Base-by-base conservation (phyloP, 1,140 invertebrate genomes). In the Bombus picipes region DNA sequence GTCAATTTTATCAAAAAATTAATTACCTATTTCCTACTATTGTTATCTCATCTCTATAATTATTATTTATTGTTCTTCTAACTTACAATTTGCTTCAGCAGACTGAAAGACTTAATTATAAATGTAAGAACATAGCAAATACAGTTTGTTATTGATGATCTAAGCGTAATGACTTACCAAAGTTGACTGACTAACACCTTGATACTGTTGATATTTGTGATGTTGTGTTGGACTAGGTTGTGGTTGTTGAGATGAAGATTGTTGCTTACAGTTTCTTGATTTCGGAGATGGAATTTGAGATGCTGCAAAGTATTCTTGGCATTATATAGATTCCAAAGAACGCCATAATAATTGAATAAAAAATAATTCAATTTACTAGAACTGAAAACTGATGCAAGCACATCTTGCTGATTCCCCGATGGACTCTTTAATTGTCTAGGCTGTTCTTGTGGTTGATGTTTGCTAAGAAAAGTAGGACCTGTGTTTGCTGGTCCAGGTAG, bases 151-250 rank as follows among this genome's bases (percentile, higher is more conserved):
- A 39, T n/a, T 41, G 25, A 41, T 32, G 28, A 43, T 72, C n/a
- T 10, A 32, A 32, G 2, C 13, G 0, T 43, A n/a, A 32, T 28
- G 22, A 32, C 96, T 95, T 93, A 95, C 94, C 94, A 95, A 92
- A 94, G 94, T 91, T 93, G 95, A 95, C 91, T 95, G 95, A 94
- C 92, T 93, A 89, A 94, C 94, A 91, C 94, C 93, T 92, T 95
- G 95, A 92, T 96, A 95, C 90, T 95, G 94, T 86, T 94, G 94
- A 88, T 96, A 96, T 90, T 96, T 96, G 86, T 96, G 96, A 91
- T 96, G 96, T 82, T 96, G 96, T 41, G 96, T 96, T 73, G 96
- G 96, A 94, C 96, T 96, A 75, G 95, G 95, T 89, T 96, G 96
- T 62, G 95, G 95, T 91, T 96, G 96, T 88, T 94, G 95, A 41